Evolutionary conservation across 2,797 vertebrate genomes (phyloP).

Genomic region (Tenualosa ilisha): DNA sequence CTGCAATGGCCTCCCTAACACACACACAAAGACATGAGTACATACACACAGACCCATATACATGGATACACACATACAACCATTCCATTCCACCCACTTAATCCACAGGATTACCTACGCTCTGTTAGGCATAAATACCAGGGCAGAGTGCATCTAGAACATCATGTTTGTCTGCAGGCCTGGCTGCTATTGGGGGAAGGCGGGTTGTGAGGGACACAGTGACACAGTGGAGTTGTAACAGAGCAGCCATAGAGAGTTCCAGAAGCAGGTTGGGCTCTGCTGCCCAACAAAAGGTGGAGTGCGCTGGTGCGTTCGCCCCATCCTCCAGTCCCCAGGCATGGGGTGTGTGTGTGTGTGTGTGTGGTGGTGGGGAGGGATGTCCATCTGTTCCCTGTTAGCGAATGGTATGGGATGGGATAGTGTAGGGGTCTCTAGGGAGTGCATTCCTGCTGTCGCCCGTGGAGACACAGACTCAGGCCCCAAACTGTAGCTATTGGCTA

Average conservation of each 20-base stretch:
- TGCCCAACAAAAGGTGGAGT: neutral
- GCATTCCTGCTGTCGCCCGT: constrained; percentile 53
- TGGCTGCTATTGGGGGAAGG: neutral
- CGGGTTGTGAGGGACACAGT: no score
- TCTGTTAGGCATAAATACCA: neutral
- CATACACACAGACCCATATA: neutral
- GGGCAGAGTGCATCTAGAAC: neutral
- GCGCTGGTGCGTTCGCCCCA: neutral
- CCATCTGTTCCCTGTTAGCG: constrained; percentile 57
- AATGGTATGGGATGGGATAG: constrained; percentile 19
- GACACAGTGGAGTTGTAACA: no score
- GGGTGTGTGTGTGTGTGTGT: neutral
- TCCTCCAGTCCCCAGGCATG: neutral
- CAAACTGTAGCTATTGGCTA: constrained; percentile 12
- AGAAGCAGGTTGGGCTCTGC: neutral
- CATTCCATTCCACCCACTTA: neutral
- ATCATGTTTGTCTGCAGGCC: neutral
- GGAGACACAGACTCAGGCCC: constrained; percentile 44
- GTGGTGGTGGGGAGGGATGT: constrained; percentile 19
- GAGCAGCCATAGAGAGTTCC: neutral
- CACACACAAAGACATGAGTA: constrained; percentile 52
- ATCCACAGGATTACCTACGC: neutral
- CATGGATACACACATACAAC: neutral
- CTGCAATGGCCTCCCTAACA: neutral
- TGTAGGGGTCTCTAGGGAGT: constrained; percentile 27